These are phyloP conservation scores for Ecdyonurus torrentis DNA, from an alignment of 2,888 invertebrate species.

Conservation along the genomic window DNA sequence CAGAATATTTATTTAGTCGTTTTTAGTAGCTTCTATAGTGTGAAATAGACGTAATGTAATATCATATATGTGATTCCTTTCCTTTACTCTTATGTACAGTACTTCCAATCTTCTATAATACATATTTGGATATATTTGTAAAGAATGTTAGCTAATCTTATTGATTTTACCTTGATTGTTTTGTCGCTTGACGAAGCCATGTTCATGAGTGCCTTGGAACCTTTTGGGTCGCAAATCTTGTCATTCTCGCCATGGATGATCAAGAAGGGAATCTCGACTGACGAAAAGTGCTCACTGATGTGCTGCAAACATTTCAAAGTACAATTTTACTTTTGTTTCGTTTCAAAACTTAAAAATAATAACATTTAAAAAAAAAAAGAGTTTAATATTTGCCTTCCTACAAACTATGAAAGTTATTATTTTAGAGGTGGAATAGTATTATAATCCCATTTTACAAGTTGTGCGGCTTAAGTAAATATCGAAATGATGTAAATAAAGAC, in stretches of 20 bases:
- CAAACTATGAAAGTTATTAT: too few relatives aligned
- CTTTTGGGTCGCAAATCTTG: constrained; percentile 21
- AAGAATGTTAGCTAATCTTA: too few relatives aligned
- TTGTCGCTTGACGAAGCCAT: constrained; percentile 21
- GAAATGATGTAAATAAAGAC: too few relatives aligned
- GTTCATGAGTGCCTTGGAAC: constrained; percentile 20
- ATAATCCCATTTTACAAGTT: too few relatives aligned
- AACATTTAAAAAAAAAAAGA: too few relatives aligned
- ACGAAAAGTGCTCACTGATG: constrained; percentile 17
- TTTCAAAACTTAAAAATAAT: too few relatives aligned
- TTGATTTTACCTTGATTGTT: constrained; percentile 21
- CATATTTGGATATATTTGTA: background rate
- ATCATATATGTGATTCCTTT: background rate
- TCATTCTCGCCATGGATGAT: constrained; percentile 24
- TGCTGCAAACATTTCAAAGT: too few relatives aligned
- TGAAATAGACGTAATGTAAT: background rate
- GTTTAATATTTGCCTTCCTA: background rate
- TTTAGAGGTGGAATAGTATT: too few relatives aligned
- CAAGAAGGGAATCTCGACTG: constrained; percentile 22
- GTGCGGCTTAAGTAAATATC: too few relatives aligned
- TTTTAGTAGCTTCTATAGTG: background rate
- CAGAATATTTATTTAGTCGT: too few relatives aligned
- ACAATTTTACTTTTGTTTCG: too few relatives aligned
- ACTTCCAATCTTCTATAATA: too few relatives aligned
- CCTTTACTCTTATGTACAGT: background rate